Percentiles rank a stretch among this genome's conserved stretches.
phyloP scores from a whole-genome alignment of 2,797 vertebrate genomes.

The Tauraco hartlaubi region DNA sequence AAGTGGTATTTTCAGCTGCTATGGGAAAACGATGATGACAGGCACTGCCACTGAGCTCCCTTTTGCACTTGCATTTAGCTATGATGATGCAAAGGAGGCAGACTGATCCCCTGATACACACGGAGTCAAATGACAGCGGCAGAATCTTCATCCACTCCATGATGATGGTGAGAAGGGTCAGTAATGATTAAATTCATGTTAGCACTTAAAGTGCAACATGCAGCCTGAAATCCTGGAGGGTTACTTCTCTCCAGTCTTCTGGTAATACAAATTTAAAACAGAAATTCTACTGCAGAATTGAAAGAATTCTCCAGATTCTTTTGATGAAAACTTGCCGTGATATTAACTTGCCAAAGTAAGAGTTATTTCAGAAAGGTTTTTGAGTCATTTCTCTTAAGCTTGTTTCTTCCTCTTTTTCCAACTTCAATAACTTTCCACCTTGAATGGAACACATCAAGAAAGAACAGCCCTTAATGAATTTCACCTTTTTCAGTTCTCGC shows the following conservation, averaged over 20 bases:
- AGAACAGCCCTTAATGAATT: slow-evolving; percentile 51
- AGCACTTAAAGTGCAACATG: background rate
- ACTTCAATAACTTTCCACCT: background rate
- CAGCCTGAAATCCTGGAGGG: background rate
- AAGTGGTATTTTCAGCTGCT: background rate
- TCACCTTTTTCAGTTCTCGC: slow-evolving; percentile 23
- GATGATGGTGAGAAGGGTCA: background rate
- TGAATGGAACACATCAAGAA: background rate
- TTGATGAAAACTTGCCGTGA: slow-evolving; percentile 2
- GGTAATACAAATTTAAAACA: background rate
- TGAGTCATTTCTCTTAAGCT: slow-evolving; percentile 5
- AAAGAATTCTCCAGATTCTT: slow-evolving; percentile 11
- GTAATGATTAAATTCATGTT: background rate
- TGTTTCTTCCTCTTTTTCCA: background rate
- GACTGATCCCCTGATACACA: background rate
- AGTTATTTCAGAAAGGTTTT: slow-evolving; percentile 33
- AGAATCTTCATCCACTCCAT: background rate
- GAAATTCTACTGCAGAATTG: slow-evolving; percentile 23
- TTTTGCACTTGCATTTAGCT: background rate
- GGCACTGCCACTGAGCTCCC: background rate
- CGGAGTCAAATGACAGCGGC: background rate
- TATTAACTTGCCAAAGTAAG: slow-evolving; percentile 27
- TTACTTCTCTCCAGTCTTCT: background rate
- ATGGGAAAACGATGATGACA: background rate
- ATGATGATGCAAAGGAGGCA: background rate